A percentile compares a stretch with the other conserved stretches of the same genome.
Evolutionary conservation across 35 echinoderm and acorn worm genomes (phyloP).

Genomic region (Patiria miniata): DNA sequence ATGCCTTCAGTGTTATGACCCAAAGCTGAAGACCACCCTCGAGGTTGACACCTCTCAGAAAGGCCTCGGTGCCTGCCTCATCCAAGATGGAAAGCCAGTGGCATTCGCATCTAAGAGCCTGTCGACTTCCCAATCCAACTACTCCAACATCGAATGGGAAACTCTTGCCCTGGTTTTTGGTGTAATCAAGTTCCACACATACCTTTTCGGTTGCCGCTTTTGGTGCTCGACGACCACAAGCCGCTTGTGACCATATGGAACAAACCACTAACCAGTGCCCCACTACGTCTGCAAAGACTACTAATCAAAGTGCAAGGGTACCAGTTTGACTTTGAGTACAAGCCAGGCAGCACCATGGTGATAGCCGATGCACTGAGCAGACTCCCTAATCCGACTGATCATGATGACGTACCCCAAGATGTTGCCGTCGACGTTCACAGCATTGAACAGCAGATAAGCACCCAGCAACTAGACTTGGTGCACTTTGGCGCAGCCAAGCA

Average conservation of each 20-base stretch:
- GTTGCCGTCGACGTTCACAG: background rate
- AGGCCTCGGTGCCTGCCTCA: conserved; percentile 62
- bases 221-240: conserved; percentile 63
- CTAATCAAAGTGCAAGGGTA: conserved; percentile 61
- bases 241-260: conserved; percentile 50
- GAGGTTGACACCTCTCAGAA: conserved; percentile 63
- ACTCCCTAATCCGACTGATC: background rate
- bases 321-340: conserved; percentile 44
- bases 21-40: conserved; percentile 14
- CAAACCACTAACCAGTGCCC: conserved; percentile 41
- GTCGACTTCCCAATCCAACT: conserved; percentile 11
- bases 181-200: conserved; percentile 51
- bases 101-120: conserved; percentile 57
- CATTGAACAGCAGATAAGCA: background rate
- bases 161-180: conserved; percentile 50
- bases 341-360: conserved; percentile 48
- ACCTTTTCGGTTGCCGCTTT: conserved; percentile 32
- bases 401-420: background rate
- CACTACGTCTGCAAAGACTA: conserved; percentile 51
- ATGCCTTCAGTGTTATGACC: conserved; percentile 61
- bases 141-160: conserved; percentile 45
- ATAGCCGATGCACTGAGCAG: conserved; percentile 64
- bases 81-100: conserved; percentile 57
- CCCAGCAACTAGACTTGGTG: background rate
- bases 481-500: background rate